Conservation (phyloP, 2,113 vertebrate species). For the Noctilio leporinus region DNA sequence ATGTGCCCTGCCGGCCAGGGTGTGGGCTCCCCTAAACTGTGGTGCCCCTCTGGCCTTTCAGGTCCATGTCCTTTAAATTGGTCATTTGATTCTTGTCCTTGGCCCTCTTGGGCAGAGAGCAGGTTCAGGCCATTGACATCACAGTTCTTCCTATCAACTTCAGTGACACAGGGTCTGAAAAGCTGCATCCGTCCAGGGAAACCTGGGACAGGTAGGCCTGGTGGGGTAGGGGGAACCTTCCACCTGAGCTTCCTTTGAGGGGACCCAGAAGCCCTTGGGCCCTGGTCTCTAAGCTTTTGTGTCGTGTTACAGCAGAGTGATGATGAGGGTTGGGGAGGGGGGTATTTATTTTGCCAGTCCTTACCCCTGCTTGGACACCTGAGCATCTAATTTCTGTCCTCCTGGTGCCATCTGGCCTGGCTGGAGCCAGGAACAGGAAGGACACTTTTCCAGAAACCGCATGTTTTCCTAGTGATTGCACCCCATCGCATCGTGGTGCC, state of each 20-base stretch:
- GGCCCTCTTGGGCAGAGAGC: constrained; percentile 24
- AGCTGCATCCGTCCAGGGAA: constrained; percentile 17
- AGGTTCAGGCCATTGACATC: constrained; percentile 52
- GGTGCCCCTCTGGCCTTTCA: constrained; percentile 60
- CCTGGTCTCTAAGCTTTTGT: constrained; percentile 54
- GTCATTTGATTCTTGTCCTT: constrained; percentile 46
- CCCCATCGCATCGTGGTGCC: constrained; percentile 56
- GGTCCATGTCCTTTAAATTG: constrained; percentile 58
- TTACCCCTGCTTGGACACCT: constrained; percentile 54
- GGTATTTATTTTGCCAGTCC: constrained; percentile 69
- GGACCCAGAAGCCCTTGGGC: constrained; percentile 20
- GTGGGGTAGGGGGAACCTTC: not conserved
- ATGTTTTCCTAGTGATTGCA: constrained; percentile 59
- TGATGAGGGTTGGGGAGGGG: constrained; percentile 18
- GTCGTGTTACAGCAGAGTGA: constrained; percentile 63
- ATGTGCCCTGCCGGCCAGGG: constrained; percentile 74
- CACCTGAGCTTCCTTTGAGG: constrained; percentile 44
- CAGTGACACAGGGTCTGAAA: constrained; percentile 42
- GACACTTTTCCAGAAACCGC: constrained; percentile 41
- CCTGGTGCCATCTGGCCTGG: constrained; percentile 15
- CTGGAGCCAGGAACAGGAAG: constrained; percentile 49
- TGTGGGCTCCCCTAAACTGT: constrained; percentile 51
- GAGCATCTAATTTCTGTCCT: constrained; percentile 10
- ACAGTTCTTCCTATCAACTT: constrained; percentile 55
- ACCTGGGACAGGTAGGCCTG: constrained; percentile 12